Base-by-base conservation (phyloP, 92 coral and sea anemone species). In the Siderastrea radians region DNA sequence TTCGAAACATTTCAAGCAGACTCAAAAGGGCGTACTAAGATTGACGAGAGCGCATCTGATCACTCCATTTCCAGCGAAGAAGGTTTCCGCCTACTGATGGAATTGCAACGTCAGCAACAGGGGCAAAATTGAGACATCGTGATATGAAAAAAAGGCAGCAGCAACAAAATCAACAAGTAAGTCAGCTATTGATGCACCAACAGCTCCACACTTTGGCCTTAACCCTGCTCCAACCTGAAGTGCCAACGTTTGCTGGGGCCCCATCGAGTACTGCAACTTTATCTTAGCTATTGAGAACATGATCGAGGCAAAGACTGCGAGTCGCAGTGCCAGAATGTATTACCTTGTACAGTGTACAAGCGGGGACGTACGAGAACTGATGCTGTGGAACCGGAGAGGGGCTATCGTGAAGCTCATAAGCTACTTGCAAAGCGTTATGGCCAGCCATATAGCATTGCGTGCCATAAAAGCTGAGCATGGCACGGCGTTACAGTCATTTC, bases 171-270 rank as follows among this genome's bases (percentile, higher is more conserved):
- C 64, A 82, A 1, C 70, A 66, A 44, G 83, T 86, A 15, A 57
- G 63, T 43, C 68, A 86, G 6, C 68, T 91, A 9, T 43, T 91
- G 52, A 17, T 48, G 46, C 85, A 82, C 51, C 94, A 91, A 55
- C 91, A 86, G 77, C 91, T 86, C 15, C 55, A 68, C 59, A 84
- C 83, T 49, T 71, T 91, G 90, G 84, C 88, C 10, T 68, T 86
- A 14, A 91, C 85, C 12, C 65, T 91, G 66, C 94, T 91, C 16
- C 94, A 87, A 72, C 91, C 94, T 26, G 81, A 80, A n/a, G n/a
- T n/a, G n/a, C n/a, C n/a, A n/a, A n/a, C n/a, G n/a, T n/a, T n/a
- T n/a, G n/a, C n/a, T n/a, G n/a, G n/a, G n/a, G n/a, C n/a, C n/a
- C n/a, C n/a, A n/a, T n/a, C n/a, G n/a, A n/a, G n/a, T n/a, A n/a